These are phyloP conservation scores for Corydoras maculifer DNA, from an alignment of 2,113 vertebrate genomes.

Conservation along the genomic window DNA sequence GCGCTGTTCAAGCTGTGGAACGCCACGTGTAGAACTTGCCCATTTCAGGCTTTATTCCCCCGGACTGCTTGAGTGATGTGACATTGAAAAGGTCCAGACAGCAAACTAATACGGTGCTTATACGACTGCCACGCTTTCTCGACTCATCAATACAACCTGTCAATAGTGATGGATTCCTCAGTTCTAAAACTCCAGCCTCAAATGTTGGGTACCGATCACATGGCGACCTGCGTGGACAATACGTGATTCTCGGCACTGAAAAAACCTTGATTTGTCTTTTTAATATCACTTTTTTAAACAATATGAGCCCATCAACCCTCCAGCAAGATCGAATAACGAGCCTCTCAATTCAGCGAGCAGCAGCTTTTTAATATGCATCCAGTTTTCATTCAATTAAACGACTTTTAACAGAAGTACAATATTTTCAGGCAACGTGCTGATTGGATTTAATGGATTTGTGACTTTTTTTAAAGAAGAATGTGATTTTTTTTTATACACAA, in stretches of 20 bases:
- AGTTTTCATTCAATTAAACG: no score
- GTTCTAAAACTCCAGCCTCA: slow-evolving; percentile 41
- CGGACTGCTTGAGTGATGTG: slow-evolving; percentile 53
- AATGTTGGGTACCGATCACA: slow-evolving; percentile 41
- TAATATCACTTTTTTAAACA: slow-evolving; percentile 8
- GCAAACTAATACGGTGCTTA: slow-evolving; percentile 58
- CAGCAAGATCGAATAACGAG: no score
- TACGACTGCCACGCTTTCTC: slow-evolving; percentile 56
- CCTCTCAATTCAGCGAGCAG: background rate
- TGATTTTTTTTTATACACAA: background rate
- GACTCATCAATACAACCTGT: slow-evolving; percentile 54
- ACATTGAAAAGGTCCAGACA: slow-evolving; percentile 57
- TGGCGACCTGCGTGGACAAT: slow-evolving; percentile 49
- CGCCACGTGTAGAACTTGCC: slow-evolving; percentile 37
- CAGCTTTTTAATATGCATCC: background rate
- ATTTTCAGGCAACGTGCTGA: slow-evolving; percentile 48
- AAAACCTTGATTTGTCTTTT: slow-evolving; percentile 29
- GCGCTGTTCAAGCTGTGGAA: slow-evolving; percentile 5
- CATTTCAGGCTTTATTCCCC: slow-evolving; percentile 46
- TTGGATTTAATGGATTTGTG: slow-evolving; percentile 41
- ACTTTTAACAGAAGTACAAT: slow-evolving; percentile 4
- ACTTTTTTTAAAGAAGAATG: no score
- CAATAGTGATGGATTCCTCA: slow-evolving; percentile 56
- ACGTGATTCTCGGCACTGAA: slow-evolving; percentile 23
- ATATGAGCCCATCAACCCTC: no score